Evolutionary conservation across 2,797 vertebrate genomes (phyloP).

Genomic region (Falco biarmicus): DNA sequence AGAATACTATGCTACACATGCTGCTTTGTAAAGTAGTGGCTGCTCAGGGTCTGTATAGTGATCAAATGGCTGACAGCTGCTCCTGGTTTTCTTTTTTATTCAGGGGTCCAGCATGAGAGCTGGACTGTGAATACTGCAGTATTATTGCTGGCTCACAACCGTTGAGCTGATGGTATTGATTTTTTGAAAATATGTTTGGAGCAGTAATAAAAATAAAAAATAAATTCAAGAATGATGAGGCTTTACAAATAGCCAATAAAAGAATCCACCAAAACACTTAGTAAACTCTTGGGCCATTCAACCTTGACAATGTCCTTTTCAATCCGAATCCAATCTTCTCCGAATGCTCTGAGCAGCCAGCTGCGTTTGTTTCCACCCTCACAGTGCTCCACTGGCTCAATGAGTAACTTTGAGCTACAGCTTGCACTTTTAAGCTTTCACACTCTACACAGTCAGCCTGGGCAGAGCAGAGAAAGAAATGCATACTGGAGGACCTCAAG

Average conservation of each 20-base stretch:
- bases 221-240: conserved; percentile 35
- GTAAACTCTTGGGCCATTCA: conserved; percentile 34
- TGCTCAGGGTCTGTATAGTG: background rate
- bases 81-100: background rate
- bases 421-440: conserved; percentile 10
- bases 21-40: background rate
- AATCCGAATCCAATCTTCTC: conserved; percentile 14
- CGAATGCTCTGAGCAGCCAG: background rate
- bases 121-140: conserved; percentile 10
- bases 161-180: conserved; percentile 32
- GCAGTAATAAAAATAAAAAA: conserved; percentile 42
- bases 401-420: background rate
- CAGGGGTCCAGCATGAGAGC: background rate
- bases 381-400: background rate
- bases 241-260: conserved; percentile 29
- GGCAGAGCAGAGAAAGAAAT: background rate
- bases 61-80: background rate
- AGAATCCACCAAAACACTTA: conserved; percentile 16
- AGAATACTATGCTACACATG: background rate
- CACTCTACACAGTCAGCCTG: background rate
- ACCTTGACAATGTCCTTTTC: conserved; percentile 42
- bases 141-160: conserved; percentile 17
- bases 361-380: conserved; percentile 22
- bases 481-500: background rate
- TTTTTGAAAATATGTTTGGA: conserved; percentile 39